Evolutionary conservation across 2,797 vertebrate species (phyloP).

Genomic region (Decapterus maruadsi): DNA sequence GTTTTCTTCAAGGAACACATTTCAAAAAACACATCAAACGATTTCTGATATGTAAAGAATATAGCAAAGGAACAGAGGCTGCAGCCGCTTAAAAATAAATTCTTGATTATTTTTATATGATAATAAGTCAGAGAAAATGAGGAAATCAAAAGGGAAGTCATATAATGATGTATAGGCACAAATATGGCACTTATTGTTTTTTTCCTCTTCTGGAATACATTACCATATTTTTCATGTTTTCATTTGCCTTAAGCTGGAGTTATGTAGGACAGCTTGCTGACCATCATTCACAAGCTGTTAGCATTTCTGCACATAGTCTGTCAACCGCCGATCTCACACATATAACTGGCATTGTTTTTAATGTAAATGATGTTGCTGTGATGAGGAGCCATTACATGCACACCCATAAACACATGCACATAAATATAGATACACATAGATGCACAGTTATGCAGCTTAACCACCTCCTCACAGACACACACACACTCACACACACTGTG

Average conservation of each 20-base stretch:
- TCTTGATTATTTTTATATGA: slow-evolving; percentile 83
- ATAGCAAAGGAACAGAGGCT: slow-evolving; percentile 65
- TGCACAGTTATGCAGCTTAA: slow-evolving; percentile 47
- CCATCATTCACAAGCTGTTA: slow-evolving; percentile 78
- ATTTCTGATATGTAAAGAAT: slow-evolving; percentile 82
- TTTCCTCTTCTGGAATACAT: slow-evolving; percentile 74
- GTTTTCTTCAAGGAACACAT: slow-evolving; percentile 83
- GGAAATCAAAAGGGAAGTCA: slow-evolving; percentile 79
- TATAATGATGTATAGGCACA: slow-evolving; percentile 76
- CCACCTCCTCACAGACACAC: slow-evolving; percentile 42
- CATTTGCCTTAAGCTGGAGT: slow-evolving; percentile 74
- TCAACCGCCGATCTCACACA: slow-evolving; percentile 48
- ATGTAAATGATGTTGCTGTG: slow-evolving; percentile 70
- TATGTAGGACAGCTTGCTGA: slow-evolving; percentile 80
- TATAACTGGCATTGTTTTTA: slow-evolving; percentile 66
- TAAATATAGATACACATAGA: slow-evolving; percentile 62
- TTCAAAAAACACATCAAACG: slow-evolving; percentile 84
- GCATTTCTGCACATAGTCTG: slow-evolving; percentile 56
- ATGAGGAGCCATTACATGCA: slow-evolving; percentile 68
- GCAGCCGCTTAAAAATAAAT: slow-evolving; percentile 82
- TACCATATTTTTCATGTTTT: slow-evolving; percentile 77
- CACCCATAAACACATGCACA: slow-evolving; percentile 47
- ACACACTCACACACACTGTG: slow-evolving; percentile 38
- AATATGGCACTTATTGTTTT: slow-evolving; percentile 80
- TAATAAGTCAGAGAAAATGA: slow-evolving; percentile 81